These are phyloP conservation scores for Pseudonaja textilis DNA, from an alignment of 2,113 vertebrate species.

Conservation along the genomic window DNA sequence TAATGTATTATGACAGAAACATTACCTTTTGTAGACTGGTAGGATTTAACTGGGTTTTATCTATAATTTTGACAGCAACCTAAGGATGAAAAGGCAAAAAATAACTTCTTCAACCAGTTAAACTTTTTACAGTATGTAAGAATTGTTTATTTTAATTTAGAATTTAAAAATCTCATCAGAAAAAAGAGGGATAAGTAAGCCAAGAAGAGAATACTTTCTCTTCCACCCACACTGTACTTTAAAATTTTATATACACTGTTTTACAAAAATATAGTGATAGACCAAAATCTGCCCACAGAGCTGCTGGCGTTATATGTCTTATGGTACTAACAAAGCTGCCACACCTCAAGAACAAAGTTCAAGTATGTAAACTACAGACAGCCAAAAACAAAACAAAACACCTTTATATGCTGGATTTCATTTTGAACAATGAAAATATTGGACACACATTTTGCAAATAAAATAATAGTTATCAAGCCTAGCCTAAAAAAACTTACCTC, in stretches of 20 bases:
- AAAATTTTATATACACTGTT: background rate
- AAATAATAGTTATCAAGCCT: background rate
- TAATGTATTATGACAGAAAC: slow-evolving; percentile 27
- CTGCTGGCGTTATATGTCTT: background rate
- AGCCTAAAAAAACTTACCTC: slow-evolving; percentile 77
- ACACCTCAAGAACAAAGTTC: background rate
- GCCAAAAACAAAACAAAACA: background rate
- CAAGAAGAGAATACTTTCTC: background rate
- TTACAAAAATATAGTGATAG: background rate
- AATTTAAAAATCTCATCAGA: background rate
- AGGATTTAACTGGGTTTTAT: slow-evolving; percentile 97
- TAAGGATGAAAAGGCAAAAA: slow-evolving; percentile 57
- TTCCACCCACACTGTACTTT: background rate
- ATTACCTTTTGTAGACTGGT: slow-evolving; percentile 98
- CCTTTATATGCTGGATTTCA: background rate
- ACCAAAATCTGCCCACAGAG: background rate
- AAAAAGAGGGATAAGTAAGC: background rate
- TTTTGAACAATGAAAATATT: background rate
- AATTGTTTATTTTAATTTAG: background rate
- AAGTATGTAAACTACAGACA: background rate
- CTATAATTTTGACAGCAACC: slow-evolving; percentile 99
- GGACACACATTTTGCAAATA: background rate
- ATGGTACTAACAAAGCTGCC: background rate
- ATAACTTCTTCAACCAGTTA: background rate
- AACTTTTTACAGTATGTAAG: slow-evolving; percentile 18